These are phyloP conservation scores for Saxidomus purpurata DNA, from an alignment of 1,140 invertebrate genomes.

Conservation along the genomic window DNA sequence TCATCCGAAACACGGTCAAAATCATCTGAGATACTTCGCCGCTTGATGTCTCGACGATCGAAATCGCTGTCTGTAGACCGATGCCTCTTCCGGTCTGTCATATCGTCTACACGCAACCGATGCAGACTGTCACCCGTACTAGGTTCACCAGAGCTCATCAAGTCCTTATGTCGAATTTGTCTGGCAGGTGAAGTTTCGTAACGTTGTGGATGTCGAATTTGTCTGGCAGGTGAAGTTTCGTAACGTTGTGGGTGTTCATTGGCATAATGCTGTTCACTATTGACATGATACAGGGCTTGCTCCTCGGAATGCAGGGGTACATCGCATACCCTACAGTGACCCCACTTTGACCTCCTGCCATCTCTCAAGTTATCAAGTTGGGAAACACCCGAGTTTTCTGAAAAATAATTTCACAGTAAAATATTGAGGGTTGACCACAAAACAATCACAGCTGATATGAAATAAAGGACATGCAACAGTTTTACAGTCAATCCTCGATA, in stretches of 20 bases:
- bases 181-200: too few relatives aligned
- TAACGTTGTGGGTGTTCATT: constrained; percentile 15
- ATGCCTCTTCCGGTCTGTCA: not conserved
- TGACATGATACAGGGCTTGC: constrained; percentile 7
- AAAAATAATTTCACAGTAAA: too few relatives aligned
- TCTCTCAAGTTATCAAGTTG: not conserved
- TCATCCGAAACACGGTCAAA: not conserved
- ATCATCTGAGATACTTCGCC: not conserved
- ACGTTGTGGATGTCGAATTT: too few relatives aligned
- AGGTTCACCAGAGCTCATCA: not conserved
- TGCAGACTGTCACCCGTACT: not conserved
- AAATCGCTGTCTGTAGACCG: not conserved
- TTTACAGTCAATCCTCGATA: too few relatives aligned
- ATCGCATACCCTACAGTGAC: constrained; percentile 30
- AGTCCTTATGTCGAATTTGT: too few relatives aligned
- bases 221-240: too few relatives aligned
- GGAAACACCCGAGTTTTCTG: not conserved
- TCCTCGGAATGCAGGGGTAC: not conserved
- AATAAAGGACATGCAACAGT: too few relatives aligned
- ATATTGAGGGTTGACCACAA: too few relatives aligned
- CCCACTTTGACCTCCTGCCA: not conserved
- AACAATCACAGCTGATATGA: too few relatives aligned
- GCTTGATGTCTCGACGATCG: not conserved
- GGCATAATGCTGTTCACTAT: not conserved
- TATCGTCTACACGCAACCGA: not conserved